Base-by-base conservation (phyloP, 2,113 vertebrate species). In the Apteryx owenii region DNA sequence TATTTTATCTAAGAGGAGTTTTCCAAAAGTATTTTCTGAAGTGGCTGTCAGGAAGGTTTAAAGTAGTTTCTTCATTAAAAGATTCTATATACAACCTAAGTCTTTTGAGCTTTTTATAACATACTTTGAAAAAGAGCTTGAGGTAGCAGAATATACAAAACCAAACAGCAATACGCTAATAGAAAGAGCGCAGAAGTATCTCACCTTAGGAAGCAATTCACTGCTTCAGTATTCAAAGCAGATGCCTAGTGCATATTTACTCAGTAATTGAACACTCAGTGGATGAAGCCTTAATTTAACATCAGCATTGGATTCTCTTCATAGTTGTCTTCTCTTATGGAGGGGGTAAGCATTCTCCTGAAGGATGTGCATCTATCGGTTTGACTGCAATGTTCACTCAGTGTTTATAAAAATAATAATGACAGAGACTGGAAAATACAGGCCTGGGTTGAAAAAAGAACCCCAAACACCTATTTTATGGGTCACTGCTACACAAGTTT, bases 141-240 rank as follows among this genome's bases (percentile, higher is more conserved):
- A 96, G 44, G 46, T 85, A 90, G 85, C 29, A 69, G 78, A 97
- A 97, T 82, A 75, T 33, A 87, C 26, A 81, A 95, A 97, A 86
- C 53, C 40, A 97, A 95, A 87, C 31, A 96, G 92, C 51, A 93
- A 68, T 94, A 96, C 87, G 69, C 85, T 97, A 97, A 97, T 92
- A 87, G 15, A 26, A 70, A 62, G 40, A 94, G 68, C 40, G 77
- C 7, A 48, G 36, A 95, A 94, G 28, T 51, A n/a, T 60, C 66
- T 96, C 88, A 87, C 61, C 51, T 88, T 94, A 88, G 61, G 36
- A 89, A 93, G 82, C 20, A 56, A 61, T 94, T 79, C 50, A 70
- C 69, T 96, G 48, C 62, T 95, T 96, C 13, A 5, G 18, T 94
- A 95, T 90, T 96, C 42, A 93, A 88, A 96, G 64, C 50, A 81